These are phyloP conservation scores for Balanococcus diminutus DNA, from an alignment of 2,888 invertebrate species.

Conservation along the genomic window DNA sequence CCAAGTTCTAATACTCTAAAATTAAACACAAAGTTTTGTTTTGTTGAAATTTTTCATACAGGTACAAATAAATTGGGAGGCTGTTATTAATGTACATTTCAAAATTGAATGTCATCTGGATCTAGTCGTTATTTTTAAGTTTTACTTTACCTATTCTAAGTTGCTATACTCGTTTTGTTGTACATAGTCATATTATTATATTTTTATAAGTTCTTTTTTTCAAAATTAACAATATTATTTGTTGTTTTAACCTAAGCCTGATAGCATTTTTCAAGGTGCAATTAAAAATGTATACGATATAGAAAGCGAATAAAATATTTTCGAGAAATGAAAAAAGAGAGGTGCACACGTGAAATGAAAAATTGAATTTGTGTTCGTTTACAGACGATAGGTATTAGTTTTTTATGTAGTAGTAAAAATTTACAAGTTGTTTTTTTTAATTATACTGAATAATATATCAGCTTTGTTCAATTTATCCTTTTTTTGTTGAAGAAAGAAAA, in stretches of 20 bases:
- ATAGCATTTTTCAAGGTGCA: slow-evolving; percentile 12
- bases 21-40: not conserved
- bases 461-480: slow-evolving; percentile 13
- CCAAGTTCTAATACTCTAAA: too few relatives aligned
- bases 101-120: not conserved
- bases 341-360: not conserved
- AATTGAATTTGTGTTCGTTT: slow-evolving; percentile 32
- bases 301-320: not conserved
- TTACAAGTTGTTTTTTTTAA: slow-evolving; percentile 38
- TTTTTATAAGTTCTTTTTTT: slow-evolving; percentile 6
- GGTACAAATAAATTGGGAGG: not conserved
- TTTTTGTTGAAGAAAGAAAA: slow-evolving; percentile 7
- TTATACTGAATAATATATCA: slow-evolving; percentile 39
- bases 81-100: not conserved
- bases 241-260: slow-evolving; percentile 3
- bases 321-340: not conserved
- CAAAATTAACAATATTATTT: not conserved
- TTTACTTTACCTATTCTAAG: not conserved
- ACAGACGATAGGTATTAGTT: slow-evolving; percentile 25
- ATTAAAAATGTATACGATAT: not conserved
- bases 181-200: not conserved
- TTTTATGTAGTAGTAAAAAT: slow-evolving; percentile 34
- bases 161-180: slow-evolving; percentile 5
- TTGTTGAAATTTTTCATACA: too few relatives aligned
- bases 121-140: slow-evolving; percentile 25